A percentile compares a stretch with the other conserved stretches of the same genome.
Evolutionary conservation across 2,797 vertebrate species (phyloP).

Genomic region (Tangara arthus): DNA sequence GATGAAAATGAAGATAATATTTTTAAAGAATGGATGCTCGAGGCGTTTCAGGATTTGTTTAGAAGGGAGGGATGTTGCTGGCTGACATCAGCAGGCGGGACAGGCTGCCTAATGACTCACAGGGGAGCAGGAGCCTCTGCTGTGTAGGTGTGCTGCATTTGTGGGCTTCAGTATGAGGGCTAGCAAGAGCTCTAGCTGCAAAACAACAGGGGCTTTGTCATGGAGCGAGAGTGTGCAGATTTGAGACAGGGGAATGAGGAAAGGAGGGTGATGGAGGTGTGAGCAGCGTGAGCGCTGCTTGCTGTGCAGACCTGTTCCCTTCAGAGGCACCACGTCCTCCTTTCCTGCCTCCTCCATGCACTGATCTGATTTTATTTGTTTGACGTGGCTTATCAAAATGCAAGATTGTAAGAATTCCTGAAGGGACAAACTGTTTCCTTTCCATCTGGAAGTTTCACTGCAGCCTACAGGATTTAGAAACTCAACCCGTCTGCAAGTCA

Average conservation of each 20-base stretch:
- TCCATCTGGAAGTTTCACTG: conserved; percentile 35
- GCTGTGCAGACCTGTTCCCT: neutral
- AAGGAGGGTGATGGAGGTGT: neutral
- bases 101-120: conserved; percentile 64
- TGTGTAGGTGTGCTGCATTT: conserved; percentile 67
- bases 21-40: conserved; percentile 38
- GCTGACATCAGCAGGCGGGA: conserved; percentile 50
- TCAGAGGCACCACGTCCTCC: neutral
- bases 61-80: neutral
- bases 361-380: conserved; percentile 27
- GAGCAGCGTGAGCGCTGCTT: conserved; percentile 4
- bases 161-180: conserved; percentile 47
- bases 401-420: conserved; percentile 27
- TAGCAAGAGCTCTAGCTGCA: conserved; percentile 50
- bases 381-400: neutral
- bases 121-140: conserved; percentile 54
- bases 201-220: conserved; percentile 15
- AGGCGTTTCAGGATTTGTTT: conserved; percentile 7
- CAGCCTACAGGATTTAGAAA: conserved; percentile 29
- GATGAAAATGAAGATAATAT: conserved; percentile 43
- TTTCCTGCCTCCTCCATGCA: neutral
- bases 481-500: neutral
- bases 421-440: conserved; percentile 34
- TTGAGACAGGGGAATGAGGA: neutral
- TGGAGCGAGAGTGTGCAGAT: neutral